A percentile compares a stretch with the other conserved stretches of the same genome.
Evolutionary conservation across 53 echinoderm and acorn worm species (phyloP).

Genomic region (Luidia sarsii): DNA sequence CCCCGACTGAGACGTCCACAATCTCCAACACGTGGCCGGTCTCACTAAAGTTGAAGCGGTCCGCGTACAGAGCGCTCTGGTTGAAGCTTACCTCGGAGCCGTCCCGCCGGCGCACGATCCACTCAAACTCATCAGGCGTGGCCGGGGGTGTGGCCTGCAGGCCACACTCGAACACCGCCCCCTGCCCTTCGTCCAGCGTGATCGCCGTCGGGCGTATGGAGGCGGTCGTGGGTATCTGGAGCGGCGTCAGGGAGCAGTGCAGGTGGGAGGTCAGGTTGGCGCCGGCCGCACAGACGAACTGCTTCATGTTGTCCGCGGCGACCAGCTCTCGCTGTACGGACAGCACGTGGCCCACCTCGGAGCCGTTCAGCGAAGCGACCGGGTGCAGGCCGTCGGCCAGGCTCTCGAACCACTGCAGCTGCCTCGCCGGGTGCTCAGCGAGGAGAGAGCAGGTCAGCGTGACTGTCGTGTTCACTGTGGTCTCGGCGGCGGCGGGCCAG

Average conservation of each 20-base stretch:
- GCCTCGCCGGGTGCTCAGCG: background rate
- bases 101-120: background rate
- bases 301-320: background rate
- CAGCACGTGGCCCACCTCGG: background rate
- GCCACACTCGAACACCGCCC: background rate
- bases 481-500: too few relatives aligned
- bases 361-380: background rate
- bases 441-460: slow-evolving; percentile 4
- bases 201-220: background rate
- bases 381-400: background rate
- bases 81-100: background rate
- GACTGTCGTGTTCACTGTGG: background rate
- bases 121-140: background rate
- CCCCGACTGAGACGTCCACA: background rate
- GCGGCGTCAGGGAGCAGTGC: background rate
- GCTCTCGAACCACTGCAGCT: background rate
- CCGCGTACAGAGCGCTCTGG: background rate
- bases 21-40: background rate
- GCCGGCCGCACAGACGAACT: slow-evolving; percentile 2
- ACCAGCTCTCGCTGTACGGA: background rate
- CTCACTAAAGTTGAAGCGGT: background rate
- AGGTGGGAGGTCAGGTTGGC: background rate
- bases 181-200: background rate
- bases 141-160: background rate
- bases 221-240: background rate